Evolutionary conservation across 1,140 invertebrate genomes (phyloP).

Genomic region (Diorhabda elongata): DNA sequence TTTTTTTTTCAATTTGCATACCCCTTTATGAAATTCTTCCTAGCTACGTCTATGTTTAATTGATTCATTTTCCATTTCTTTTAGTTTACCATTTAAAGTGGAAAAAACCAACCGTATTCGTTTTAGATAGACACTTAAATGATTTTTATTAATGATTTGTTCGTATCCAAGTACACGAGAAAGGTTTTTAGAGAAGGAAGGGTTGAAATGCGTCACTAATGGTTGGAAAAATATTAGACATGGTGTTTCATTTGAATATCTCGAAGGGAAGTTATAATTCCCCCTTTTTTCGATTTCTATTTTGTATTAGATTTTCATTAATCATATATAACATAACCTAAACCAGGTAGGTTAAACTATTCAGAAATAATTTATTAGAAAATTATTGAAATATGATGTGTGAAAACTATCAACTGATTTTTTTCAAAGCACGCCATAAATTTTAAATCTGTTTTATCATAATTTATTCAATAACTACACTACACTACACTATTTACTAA

Average conservation of each 20-base stretch:
- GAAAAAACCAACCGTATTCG: slow-evolving; percentile 17
- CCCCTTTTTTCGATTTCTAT: background rate
- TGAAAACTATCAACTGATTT: background rate
- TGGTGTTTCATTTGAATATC: slow-evolving; percentile 16
- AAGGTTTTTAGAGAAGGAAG: slow-evolving; percentile 18
- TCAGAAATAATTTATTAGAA: background rate
- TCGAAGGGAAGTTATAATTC: slow-evolving; percentile 8
- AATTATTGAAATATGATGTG: background rate
- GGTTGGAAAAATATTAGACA: slow-evolving; percentile 18
- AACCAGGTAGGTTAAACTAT: background rate
- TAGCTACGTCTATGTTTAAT: background rate
- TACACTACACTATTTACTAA: no score
- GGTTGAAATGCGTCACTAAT: slow-evolving; percentile 14
- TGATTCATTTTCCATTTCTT: slow-evolving; percentile 12
- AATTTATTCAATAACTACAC: background rate
- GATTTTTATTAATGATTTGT: slow-evolving; percentile 20
- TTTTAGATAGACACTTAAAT: slow-evolving; percentile 9
- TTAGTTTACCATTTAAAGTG: slow-evolving; percentile 18
- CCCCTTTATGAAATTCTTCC: no score
- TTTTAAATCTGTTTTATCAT: background rate
- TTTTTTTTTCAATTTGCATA: no score
- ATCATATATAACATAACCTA: slow-evolving; percentile 11
- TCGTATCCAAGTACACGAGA: slow-evolving; percentile 9
- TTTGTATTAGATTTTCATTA: slow-evolving; percentile 13
- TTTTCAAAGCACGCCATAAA: background rate